Percentiles rank a stretch among this genome's conserved stretches.
Evolutionary conservation across 2,113 vertebrate species (phyloP).

Genomic region (Grallaria varia): DNA sequence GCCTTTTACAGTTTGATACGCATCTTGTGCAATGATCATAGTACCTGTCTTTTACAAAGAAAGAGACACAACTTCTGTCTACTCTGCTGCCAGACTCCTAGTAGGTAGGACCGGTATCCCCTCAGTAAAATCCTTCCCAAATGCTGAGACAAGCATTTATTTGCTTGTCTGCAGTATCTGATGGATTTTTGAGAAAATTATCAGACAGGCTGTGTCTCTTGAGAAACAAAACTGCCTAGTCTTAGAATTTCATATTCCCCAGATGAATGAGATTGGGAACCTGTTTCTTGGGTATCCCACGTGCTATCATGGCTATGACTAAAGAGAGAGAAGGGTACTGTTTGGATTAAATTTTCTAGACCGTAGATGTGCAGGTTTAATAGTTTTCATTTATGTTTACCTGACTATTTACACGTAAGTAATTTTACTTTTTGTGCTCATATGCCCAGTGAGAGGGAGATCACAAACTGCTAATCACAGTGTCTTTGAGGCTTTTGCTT

Average conservation of each 20-base stretch:
- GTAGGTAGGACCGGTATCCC: neutral
- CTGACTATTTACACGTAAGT: neutral
- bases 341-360: neutral
- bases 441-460: neutral
- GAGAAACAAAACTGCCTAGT: neutral
- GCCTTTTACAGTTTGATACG: neutral
- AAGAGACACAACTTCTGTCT: neutral
- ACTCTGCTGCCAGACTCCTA: neutral
- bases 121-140: neutral
- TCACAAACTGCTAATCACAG: neutral
- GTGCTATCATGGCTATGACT: neutral
- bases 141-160: neutral
- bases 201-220: neutral
- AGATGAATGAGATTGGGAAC: neutral
- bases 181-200: neutral
- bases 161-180: neutral
- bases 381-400: neutral
- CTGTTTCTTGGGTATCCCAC: neutral
- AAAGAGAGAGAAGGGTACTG: neutral
- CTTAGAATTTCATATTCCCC: neutral
- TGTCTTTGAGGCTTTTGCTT: neutral
- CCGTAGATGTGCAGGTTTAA: neutral
- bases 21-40: neutral
- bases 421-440: neutral
- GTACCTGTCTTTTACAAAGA: neutral